Percentiles rank a stretch among this genome's conserved stretches.
Evolutionary conservation across 2,888 invertebrate species (phyloP).

Genomic region (Ctena decussata): DNA sequence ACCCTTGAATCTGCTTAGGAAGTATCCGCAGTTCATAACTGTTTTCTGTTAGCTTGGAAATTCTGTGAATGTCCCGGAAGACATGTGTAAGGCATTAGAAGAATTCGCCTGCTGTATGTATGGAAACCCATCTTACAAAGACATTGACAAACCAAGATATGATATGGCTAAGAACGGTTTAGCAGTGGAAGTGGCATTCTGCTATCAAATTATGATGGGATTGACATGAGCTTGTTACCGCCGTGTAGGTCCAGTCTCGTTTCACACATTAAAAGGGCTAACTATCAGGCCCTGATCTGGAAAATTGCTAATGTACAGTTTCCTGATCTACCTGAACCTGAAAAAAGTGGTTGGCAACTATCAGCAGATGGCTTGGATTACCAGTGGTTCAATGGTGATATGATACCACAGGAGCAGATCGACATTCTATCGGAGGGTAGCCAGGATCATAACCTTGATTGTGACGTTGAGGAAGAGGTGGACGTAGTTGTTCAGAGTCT

Average conservation of each 20-base stretch:
- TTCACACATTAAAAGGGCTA: neutral
- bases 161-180: constrained; percentile 10
- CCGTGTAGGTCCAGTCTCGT: neutral
- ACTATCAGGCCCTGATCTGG: neutral
- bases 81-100: neutral
- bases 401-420: neutral
- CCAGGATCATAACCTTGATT: neutral
- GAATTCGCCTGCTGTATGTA: constrained; percentile 4
- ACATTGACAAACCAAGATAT: constrained; percentile 21
- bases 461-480: neutral
- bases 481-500: too few relatives aligned
- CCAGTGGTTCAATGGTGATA: neutral
- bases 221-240: neutral
- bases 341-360: neutral
- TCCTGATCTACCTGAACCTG: neutral
- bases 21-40: neutral
- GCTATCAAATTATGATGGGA: neutral
- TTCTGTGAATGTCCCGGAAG: neutral
- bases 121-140: neutral
- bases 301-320: neutral
- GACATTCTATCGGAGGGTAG: neutral
- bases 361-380: neutral
- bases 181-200: neutral
- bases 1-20: constrained; percentile 15
- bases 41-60: neutral